Evolutionary conservation across 2,797 vertebrate genomes (phyloP), one percentile per base, ranked within the genome.

Genomic region (Lepus townsendii): DNA sequence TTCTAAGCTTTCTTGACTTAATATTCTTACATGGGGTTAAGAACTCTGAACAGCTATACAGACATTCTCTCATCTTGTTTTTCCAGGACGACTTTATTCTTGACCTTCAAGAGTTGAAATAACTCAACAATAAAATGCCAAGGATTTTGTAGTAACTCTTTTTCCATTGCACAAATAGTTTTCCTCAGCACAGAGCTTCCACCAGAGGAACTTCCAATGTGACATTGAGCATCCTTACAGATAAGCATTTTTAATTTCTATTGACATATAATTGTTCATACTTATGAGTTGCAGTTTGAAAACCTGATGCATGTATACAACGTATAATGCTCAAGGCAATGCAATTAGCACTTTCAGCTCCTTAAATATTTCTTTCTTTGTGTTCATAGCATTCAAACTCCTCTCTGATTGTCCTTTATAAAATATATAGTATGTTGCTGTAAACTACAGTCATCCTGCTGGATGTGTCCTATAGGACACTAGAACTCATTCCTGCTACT

Each of bases 1-100:
- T 95, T 95, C 69, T 79, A 79, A 95, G 50, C 10, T 93, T 54
- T 91, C 62, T 95, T 78, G 72, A 26, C 47, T 95, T 95, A 87
- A 89, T 92, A 87, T 95, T 94, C 57, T 95, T 94, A 82, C 77
- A 54, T n/a, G 13, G 32, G 72, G 63, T 95, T 96, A 95, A 83
- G 84, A 95, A 83, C 16, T 95, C 50, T 91, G 68, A 93, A 92
- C 50, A 93, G 65, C 50, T 82, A 66, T n/a, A 35, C 12, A 90
- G 76, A 71, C 0, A 83, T 5, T 72, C 38, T 89, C 42, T 87
- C 54, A 38, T 87, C 63, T 91, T 91, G 72, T 69, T 95, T 94
- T 90, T 95, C 78, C 47, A 69, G 85, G 63, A 82, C 11, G n/a
- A 79, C 87, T 93, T 97, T 83, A 78, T 83, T 78, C 32, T 83